Evolutionary conservation across 2,113 vertebrate genomes (phyloP).

Genomic region (Hydrolagus affinis): DNA sequence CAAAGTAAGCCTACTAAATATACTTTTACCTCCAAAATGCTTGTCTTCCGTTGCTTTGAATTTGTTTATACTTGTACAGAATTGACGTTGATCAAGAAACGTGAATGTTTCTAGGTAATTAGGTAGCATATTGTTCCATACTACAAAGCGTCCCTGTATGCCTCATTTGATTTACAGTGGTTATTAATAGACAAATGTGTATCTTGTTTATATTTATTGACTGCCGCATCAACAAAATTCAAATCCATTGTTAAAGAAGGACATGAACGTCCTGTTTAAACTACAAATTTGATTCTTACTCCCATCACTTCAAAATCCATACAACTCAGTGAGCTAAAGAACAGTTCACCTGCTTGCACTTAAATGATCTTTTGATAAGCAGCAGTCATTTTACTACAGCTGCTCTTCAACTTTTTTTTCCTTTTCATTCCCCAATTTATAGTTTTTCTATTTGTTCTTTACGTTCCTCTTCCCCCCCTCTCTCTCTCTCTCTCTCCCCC

Average conservation of each 20-base stretch:
- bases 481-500: no score
- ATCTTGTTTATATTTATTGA: conserved; percentile 61
- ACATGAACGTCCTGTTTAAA: background rate
- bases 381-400: background rate
- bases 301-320: background rate
- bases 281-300: background rate
- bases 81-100: background rate
- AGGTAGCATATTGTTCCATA: conserved; percentile 84
- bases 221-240: conserved; percentile 55
- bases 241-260: background rate
- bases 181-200: conserved; percentile 84
- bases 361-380: background rate
- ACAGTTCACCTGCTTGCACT: background rate
- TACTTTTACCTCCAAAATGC: no score
- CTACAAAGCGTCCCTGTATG: conserved; percentile 72
- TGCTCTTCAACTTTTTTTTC: background rate
- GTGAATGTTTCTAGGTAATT: conserved; percentile 68
- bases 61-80: background rate
- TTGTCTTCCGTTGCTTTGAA: background rate
- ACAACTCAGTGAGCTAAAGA: background rate
- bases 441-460: background rate
- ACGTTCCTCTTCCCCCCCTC: background rate
- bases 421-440: background rate
- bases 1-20: no score
- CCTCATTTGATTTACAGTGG: conserved; percentile 82